These are phyloP conservation scores for Aldrovandia affinis DNA, from an alignment of 2,797 vertebrate species.

Conservation along the genomic window DNA sequence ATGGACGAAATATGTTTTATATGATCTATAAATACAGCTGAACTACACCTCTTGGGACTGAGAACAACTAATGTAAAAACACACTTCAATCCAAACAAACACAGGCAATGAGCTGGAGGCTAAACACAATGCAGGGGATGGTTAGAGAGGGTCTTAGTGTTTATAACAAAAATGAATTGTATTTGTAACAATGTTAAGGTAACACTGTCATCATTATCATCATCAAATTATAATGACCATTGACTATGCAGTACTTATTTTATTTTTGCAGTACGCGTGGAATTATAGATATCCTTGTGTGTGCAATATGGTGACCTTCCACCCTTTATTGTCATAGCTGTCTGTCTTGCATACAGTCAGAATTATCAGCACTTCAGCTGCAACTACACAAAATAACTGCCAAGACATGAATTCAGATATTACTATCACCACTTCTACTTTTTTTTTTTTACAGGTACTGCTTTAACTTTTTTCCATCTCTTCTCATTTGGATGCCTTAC, in stretches of 20 bases:
- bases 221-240: neutral
- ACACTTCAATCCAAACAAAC: slow-evolving; percentile 39
- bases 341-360: neutral
- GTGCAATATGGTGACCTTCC: neutral
- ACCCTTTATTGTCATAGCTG: neutral
- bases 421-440: neutral
- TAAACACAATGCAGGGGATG: neutral
- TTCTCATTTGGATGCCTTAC: slow-evolving; percentile 12
- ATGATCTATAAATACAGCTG: slow-evolving; percentile 50
- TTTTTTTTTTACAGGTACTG: neutral
- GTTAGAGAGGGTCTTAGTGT: neutral
- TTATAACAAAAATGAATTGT: neutral
- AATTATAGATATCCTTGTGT: slow-evolving; percentile 2
- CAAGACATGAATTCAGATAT: neutral
- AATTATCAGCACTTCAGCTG: slow-evolving; percentile 2
- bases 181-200: neutral
- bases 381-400: neutral
- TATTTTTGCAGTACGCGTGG: neutral
- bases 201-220: neutral
- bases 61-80: slow-evolving; percentile 53
- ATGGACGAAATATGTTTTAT: slow-evolving; percentile 58
- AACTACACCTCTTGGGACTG: slow-evolving; percentile 46
- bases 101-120: slow-evolving; percentile 50
- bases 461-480: slow-evolving; percentile 13
- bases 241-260: slow-evolving; percentile 14